Conservation (phyloP, 2,888 invertebrate genomes). For the Amiota communis region DNA sequence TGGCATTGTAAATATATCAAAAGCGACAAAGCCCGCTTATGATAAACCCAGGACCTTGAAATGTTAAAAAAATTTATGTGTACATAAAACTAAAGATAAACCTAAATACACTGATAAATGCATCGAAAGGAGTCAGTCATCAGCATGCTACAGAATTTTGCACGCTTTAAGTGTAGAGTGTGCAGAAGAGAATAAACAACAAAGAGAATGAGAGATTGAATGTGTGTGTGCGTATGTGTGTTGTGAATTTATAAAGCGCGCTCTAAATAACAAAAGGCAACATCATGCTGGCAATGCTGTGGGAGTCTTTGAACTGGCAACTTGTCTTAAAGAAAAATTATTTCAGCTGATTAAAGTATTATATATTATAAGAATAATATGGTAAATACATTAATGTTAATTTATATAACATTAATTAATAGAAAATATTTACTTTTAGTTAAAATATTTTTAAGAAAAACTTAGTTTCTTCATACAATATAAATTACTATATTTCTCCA, state of each 20-base stretch:
- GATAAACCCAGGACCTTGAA: constrained; percentile 4
- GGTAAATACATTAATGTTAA: not conserved
- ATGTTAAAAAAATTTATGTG: too few species aligned
- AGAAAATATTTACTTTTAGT: not conserved
- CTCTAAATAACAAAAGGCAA: not conserved
- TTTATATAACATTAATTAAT: not conserved
- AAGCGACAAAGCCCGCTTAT: not conserved
- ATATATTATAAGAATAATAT: not conserved
- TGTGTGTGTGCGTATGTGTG: too few species aligned
- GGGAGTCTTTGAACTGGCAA: constrained; percentile 42
- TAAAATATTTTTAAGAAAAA: not conserved
- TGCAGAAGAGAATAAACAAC: constrained; percentile 32
- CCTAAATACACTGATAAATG: too few species aligned
- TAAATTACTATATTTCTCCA: not conserved
- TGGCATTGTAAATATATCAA: not conserved
- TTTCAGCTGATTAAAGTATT: not conserved
- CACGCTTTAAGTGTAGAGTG: constrained; percentile 3
- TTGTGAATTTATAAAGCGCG: too few species aligned
- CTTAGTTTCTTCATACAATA: not conserved
- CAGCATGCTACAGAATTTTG: too few species aligned
- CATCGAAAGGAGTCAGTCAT: too few species aligned
- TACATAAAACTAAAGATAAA: too few species aligned
- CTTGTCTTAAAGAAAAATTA: constrained; percentile 16
- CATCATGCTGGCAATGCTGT: constrained; percentile 43
- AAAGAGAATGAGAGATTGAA: constrained; percentile 27